A percentile compares a stretch with the other conserved stretches of the same genome.
Evolutionary conservation across 2,113 vertebrate genomes (phyloP).

Genomic region (Solea solea): DNA sequence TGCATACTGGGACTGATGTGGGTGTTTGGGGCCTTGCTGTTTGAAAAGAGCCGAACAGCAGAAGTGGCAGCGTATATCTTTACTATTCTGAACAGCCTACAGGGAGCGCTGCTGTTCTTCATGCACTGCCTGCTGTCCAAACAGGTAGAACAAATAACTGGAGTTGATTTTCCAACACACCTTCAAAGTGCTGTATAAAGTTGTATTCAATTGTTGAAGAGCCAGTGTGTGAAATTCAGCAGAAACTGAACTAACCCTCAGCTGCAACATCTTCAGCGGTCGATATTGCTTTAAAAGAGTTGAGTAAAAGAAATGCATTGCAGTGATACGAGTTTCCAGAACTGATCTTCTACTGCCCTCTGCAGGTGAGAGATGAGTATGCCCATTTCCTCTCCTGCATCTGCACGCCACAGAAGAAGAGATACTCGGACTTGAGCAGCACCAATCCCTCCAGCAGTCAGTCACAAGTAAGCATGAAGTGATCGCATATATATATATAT

Average conservation of each 20-base stretch:
- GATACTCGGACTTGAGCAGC: constrained; percentile 81
- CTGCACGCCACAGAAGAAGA: constrained; percentile 71
- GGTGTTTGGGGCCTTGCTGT: constrained; percentile 88
- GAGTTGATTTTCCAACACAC: background rate
- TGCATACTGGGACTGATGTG: constrained; percentile 88
- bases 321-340: too few relatives aligned
- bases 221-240: too few relatives aligned
- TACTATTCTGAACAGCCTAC: constrained; percentile 87
- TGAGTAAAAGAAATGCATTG: too few relatives aligned
- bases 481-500: background rate
- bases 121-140: constrained; percentile 89
- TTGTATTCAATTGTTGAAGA: too few relatives aligned
- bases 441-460: constrained; percentile 78
- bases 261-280: too few relatives aligned
- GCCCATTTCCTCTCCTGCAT: constrained; percentile 70
- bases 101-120: constrained; percentile 86
- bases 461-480: constrained; percentile 61
- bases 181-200: too few relatives aligned
- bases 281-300: too few relatives aligned
- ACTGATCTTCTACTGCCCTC: constrained; percentile 54
- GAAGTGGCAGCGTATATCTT: constrained; percentile 81
- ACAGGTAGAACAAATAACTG: constrained; percentile 72
- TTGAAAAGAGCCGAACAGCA: constrained; percentile 41
- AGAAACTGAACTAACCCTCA: too few relatives aligned
- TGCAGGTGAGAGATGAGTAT: constrained; percentile 88